phyloP scores from a whole-genome alignment of 2,888 invertebrate species.

The Calephelis perditalis region DNA sequence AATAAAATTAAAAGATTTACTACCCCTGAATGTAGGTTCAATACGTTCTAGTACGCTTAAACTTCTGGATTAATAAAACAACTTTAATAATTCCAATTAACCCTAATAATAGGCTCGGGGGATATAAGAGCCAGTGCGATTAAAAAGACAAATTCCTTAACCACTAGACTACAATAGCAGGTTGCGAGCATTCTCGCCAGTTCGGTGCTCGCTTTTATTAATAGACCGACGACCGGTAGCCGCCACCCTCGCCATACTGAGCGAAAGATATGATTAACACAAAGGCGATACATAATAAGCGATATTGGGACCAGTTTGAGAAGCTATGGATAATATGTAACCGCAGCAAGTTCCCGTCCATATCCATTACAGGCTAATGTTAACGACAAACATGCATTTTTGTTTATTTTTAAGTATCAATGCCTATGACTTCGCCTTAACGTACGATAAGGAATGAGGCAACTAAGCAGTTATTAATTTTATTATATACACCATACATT shows the following conservation, averaged over 20 bases:
- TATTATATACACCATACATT: no score
- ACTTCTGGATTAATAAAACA: slow-evolving; percentile 63
- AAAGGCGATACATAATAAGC: slow-evolving; percentile 73
- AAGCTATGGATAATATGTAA: slow-evolving; percentile 61
- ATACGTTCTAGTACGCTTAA: slow-evolving; percentile 40
- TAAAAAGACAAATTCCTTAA: slow-evolving; percentile 77
- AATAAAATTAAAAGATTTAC: not conserved
- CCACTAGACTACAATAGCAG: slow-evolving; percentile 72
- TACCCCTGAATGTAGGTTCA: not conserved
- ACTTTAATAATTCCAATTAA: slow-evolving; percentile 76
- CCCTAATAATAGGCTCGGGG: slow-evolving; percentile 72
- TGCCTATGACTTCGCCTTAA: not conserved
- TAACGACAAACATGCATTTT: slow-evolving; percentile 21
- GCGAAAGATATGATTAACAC: slow-evolving; percentile 76
- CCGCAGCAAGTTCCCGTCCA: slow-evolving; percentile 59
- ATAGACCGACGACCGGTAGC: slow-evolving; percentile 73
- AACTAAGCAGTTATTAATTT: no score
- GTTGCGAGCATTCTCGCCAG: slow-evolving; percentile 61
- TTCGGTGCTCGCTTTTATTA: slow-evolving; percentile 63
- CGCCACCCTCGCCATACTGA: slow-evolving; percentile 58
- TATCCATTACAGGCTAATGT: slow-evolving; percentile 54
- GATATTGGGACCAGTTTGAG: slow-evolving; percentile 70
- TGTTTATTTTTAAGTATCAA: slow-evolving; percentile 6
- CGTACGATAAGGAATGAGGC: no score
- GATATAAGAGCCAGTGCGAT: slow-evolving; percentile 61